Evolutionary conservation across 2,113 vertebrate species (phyloP), one percentile per base, ranked within the genome.

Genomic region (Cricetomys ansorgei): DNA sequence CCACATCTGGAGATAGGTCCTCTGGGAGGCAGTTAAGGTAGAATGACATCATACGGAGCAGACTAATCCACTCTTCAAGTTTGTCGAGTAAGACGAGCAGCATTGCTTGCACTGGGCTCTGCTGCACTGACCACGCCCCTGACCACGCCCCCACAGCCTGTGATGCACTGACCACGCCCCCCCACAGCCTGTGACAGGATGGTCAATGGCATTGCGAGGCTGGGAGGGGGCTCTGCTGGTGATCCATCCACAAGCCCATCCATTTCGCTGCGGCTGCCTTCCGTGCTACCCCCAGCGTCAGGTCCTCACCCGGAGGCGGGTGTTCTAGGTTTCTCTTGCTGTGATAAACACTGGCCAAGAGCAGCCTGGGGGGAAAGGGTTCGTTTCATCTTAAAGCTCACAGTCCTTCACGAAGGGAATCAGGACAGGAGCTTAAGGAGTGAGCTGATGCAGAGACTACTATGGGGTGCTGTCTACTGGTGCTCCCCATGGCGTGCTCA

Each of bases 191-290:
- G 23, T 15, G 11, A 75, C 43, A 5, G 43, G 29, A 29, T 7
- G n/a, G 69, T n/a, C 34, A 40, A n/a, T 40, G 19, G 13, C 73
- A 76, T n/a, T n/a, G n/a, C n/a, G n/a, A n/a, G n/a, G n/a, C n/a
- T n/a, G n/a, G n/a, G n/a, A n/a, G n/a, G n/a, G n/a, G n/a, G n/a
- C 12, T 45, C 43, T 13, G 45, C 43, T 40, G 79, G 37, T 83
- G 57, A 43, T 16, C 43, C 57, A 29, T 7, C 31, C 2, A 0
- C 0, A 25, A 29, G 43, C 50, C n/a, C 17, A 0, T 7, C 11
- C 55, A 29, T 37, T 37, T 40, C 4, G 3, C 1, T 4, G 69
- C 34, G n/a, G 0, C 1, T 7, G 34, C 15, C 0, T 40, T 31
- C 23, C 45, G 50, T 77, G 85, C 37, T 37, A 15, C 7, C 6